Evolutionary conservation across 2,113 vertebrate genomes (phyloP).

Genomic region (Bos taurus): ARS-UCD2.0 NC_037337.1:1432001-1432500

Average conservation of each 20-base stretch:
- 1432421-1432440: not conserved
- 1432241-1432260: not conserved
- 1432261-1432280: not conserved
- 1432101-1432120: not conserved
- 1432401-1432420: not conserved
- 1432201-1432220: not conserved
- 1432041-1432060: not conserved
- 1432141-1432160: not conserved
- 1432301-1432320: not conserved
- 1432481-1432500: constrained; percentile 25
- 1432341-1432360: not conserved
- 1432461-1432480: constrained; percentile 8
- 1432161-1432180: not conserved
- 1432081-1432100: not conserved
- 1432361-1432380: not conserved
- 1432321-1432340: accelerated
- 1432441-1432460: not conserved
- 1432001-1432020: not conserved
- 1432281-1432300: not conserved
- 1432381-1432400: not conserved
- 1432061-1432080: not conserved
- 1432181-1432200: not conserved
- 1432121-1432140: not conserved
- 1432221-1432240: accelerated
- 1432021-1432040: not conserved